Evolutionary conservation across 2,113 vertebrate genomes (phyloP), one percentile per base, ranked within the genome.

Genomic region (Caretta caretta): DNA sequence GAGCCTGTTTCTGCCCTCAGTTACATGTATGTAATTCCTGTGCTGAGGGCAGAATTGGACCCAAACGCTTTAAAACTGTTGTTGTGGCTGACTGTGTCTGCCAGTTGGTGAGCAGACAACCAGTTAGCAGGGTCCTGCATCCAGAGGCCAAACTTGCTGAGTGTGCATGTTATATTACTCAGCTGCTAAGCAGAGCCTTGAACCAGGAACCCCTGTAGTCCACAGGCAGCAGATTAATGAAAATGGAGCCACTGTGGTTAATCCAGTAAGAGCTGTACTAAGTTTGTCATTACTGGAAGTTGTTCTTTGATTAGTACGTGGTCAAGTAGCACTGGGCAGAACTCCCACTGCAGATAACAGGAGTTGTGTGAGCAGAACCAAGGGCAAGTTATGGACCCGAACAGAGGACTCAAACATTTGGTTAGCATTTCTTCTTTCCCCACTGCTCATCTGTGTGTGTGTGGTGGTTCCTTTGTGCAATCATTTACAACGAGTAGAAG

Each of bases 11-110:
- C 92, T 91, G 84, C 59, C 95, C 84, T 95, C 0, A 3, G 88
- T 97, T 96, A 94, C 83, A 80, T 90, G 90, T 87, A 88, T 94
- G 89, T 97, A 97, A 97, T 95, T 97, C 91, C 88, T 83, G 49
- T 96, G 90, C 94, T 24, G 88, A 93, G 89, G 94, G 87, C 94
- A 96, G 93, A 97, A 97, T 93, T 76, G 1, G 82, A 89, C 96
- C 94, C 95, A 49, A 0, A 92, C 89, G 95, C 96, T 96, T 96
- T 94, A 83, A 90, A 94, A 90, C 89, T 81, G 96, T 93, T 87
- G 56, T 89, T 42, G 90, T 92, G 35, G 76, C 65, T 4, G 24
- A 80, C 87, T 75, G 85, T 0, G 27, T 76, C 86, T 96, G 83
- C 94, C 95, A 94, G 1, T 92, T 92, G 93, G 88, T 88, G 92